phyloP scores from a whole-genome alignment of 1,140 invertebrate species.

The Chelonus insularis region DNA sequence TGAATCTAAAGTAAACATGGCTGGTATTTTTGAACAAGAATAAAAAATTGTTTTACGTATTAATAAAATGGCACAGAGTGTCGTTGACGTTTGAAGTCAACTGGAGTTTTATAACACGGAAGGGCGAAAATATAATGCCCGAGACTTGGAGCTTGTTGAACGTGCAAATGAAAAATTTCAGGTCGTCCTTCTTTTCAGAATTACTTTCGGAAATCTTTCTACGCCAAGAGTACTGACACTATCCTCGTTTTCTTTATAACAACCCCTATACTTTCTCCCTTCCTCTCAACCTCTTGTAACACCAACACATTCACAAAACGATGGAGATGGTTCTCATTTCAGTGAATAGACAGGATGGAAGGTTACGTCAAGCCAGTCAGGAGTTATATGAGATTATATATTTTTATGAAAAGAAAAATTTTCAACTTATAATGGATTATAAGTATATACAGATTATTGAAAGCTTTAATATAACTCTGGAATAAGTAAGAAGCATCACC shows the following conservation, averaged over 20 bases:
- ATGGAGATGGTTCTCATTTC: conserved; percentile 10
- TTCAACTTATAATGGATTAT: neutral
- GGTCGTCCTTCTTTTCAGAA: conserved; percentile 20
- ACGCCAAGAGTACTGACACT: conserved; percentile 12
- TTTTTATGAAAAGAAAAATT: neutral
- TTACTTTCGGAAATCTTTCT: conserved; percentile 24
- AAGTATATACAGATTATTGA: neutral
- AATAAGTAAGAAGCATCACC: no score
- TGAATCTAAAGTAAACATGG: no score
- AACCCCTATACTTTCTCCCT: neutral
- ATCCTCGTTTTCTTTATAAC: conserved; percentile 5
- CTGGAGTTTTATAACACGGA: neutral
- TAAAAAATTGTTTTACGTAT: no score
- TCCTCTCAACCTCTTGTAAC: neutral
- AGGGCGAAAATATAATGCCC: conserved; percentile 1
- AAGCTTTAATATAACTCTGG: no score
- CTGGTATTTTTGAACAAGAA: no score
- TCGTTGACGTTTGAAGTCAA: no score
- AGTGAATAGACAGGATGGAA: conserved; percentile 5
- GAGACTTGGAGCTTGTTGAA: conserved; percentile 5
- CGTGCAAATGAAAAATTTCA: conserved; percentile 21
- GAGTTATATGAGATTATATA: conserved; percentile 14
- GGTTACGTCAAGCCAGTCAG: neutral
- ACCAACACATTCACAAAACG: conserved; percentile 7
- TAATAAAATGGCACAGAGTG: no score